These are phyloP conservation scores for Diploscapter pachys DNA, from an alignment of 1,140 invertebrate genomes.

Conservation along the genomic window DNA sequence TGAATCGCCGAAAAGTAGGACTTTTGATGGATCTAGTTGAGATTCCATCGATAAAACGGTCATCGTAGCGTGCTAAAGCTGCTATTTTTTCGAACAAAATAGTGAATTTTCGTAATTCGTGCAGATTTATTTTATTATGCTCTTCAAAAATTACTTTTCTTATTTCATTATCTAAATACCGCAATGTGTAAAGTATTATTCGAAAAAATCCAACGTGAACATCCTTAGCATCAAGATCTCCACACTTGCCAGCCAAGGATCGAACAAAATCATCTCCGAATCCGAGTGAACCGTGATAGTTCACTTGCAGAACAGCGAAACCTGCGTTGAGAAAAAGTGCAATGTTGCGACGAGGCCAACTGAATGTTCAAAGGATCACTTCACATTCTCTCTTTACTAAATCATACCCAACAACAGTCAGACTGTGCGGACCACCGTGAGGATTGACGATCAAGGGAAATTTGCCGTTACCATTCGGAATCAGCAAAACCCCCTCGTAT, in stretches of 20 bases:
- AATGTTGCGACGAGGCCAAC: constrained; percentile 38
- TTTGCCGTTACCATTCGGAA: constrained; percentile 21
- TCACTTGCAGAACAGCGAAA: constrained; percentile 73
- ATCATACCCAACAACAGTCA: constrained; percentile 33
- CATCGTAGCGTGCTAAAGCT: no score
- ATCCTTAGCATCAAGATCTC: constrained; percentile 77
- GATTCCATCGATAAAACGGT: background rate
- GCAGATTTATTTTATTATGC: no score
- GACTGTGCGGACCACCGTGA: constrained; percentile 77
- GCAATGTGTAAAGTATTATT: no score
- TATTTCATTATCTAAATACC: no score
- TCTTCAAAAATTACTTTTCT: no score
- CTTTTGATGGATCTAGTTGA: constrained; percentile 56
- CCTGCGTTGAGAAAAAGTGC: constrained; percentile 59
- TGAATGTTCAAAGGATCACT: no score
- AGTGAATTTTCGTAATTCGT: no score
- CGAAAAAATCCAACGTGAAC: constrained; percentile 64
- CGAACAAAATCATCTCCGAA: constrained; percentile 73
- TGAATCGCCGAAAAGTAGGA: constrained; percentile 72
- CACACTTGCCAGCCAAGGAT: constrained; percentile 73
- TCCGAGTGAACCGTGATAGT: constrained; percentile 82
- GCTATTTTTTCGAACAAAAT: no score
- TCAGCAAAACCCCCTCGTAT: constrained; percentile 59
- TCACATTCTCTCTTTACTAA: no score
- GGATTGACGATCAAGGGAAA: constrained; percentile 64